phyloP scores from a whole-genome alignment of 2,888 invertebrate genomes.

The Drosophila nigritarsus region DNA sequence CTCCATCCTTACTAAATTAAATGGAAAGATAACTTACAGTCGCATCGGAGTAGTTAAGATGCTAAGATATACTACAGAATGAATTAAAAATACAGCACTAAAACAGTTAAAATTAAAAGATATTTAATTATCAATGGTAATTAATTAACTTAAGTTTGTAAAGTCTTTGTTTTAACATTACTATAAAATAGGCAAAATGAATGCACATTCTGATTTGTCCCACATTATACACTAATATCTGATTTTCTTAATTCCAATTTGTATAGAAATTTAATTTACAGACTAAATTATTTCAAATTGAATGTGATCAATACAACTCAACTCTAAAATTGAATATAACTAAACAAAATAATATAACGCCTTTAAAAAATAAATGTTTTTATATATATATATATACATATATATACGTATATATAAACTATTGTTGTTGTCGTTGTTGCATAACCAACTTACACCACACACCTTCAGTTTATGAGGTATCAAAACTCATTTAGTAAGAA shows the following conservation, averaged over 20 bases:
- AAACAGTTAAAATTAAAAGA: neutral
- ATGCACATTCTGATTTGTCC: neutral
- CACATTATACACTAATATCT: neutral
- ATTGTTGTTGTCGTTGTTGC: too few species aligned
- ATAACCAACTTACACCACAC: neutral
- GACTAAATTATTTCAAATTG: neutral
- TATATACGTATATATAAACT: too few species aligned
- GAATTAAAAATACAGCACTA: too few species aligned
- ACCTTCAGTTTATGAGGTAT: neutral
- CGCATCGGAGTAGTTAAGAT: neutral
- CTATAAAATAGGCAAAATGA: neutral
- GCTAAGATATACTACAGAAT: neutral
- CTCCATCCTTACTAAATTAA: slow-evolving; percentile 41
- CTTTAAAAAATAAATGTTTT: neutral
- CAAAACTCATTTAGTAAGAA: slow-evolving; percentile 33
- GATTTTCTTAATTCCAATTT: neutral
- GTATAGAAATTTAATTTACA: neutral
- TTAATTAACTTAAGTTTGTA: neutral
- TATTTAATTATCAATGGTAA: neutral
- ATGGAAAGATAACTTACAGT: slow-evolving; percentile 30
- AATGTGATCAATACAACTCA: neutral
- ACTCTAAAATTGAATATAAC: neutral
- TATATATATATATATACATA: neutral
- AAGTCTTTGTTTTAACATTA: neutral
- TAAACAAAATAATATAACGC: neutral